Conservation (phyloP, 1,140 invertebrate species). For the Schlechtendalia chinensis region DNA sequence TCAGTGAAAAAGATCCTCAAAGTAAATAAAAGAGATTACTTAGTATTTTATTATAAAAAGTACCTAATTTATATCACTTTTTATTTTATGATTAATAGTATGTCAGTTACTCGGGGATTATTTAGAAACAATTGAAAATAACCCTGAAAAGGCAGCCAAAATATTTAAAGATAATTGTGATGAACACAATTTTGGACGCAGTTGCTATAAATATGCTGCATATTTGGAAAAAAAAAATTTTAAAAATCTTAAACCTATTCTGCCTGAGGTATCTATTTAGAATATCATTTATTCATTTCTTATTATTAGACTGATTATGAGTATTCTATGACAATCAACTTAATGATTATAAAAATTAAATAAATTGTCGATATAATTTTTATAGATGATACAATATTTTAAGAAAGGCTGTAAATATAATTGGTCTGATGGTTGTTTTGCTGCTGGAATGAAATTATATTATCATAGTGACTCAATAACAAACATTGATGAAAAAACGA, state of each 20-base stretch:
- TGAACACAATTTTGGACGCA: constrained; percentile 73
- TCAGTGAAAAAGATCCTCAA: constrained; percentile 76
- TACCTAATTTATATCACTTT: background rate
- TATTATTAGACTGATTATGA: too few species aligned
- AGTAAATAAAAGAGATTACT: constrained; percentile 58
- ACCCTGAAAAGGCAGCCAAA: constrained; percentile 72
- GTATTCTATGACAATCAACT: background rate
- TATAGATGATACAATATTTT: constrained; percentile 38
- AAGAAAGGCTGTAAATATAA: constrained; percentile 38
- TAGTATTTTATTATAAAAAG: background rate
- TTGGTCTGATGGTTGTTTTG: constrained; percentile 44
- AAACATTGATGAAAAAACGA: constrained; percentile 19
- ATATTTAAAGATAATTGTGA: constrained; percentile 84
- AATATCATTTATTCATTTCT: too few species aligned
- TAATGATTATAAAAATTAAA: background rate
- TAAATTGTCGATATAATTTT: background rate
- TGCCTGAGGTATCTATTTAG: constrained; percentile 21
- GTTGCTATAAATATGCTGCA: constrained; percentile 81
- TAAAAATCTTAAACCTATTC: constrained; percentile 31
- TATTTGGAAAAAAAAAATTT: constrained; percentile 62
- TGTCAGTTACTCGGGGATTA: constrained; percentile 89
- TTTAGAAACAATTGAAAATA: constrained; percentile 75
- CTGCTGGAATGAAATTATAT: constrained; percentile 38
- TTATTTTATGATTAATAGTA: constrained; percentile 60
- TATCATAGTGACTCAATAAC: constrained; percentile 30